Base-by-base conservation (phyloP, 2,113 vertebrate species). In the Muntiacus reevesi region DNA sequence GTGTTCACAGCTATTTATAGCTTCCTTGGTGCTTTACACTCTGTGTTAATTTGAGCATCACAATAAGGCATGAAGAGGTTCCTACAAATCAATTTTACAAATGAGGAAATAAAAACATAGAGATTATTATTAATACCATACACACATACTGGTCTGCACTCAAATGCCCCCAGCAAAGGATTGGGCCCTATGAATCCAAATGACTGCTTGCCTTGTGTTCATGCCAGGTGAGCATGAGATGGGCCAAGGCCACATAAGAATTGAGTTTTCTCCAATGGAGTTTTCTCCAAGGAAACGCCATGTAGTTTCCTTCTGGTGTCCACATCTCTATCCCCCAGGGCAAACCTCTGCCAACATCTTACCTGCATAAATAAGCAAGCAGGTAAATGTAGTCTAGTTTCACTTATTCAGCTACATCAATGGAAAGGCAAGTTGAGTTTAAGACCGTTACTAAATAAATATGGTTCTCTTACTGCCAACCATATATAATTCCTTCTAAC, bases 381-480 rank as follows among this genome's bases (percentile, higher is more conserved):
- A 54, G 50, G 81, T 67, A 87, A 92, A 64, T 3, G 12, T 23
- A 36, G 12, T 5, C 33, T 71, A 50, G 7, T 45, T 84, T 89
- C 43, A 43, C 23, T 54, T 27, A 83, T 43, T 91, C 86, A 84
- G 28, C 36, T 60, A 60, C 19, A 28, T 83, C 67, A 27, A 43
- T 2, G n/a, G 36, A 71, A 89, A 96, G 60, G 40, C 67, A 78
- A 76, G 89, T 45, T 91, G 91, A 79, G 91, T 93, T 86, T 94
- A 95, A 94, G 86, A 74, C 55, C 9, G 4, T 93, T 96, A 81
- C 91, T 97, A 94, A 96, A 93, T 93, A 96, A 97, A 94, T 84
- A 36, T 5, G 28, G 45, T 84, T 97, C 78, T 82, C 40, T 97
- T 83, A 27, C 67, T 83, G 96, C 93, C 62, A 78, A 52, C 74